Base-by-base conservation (phyloP, 2,797 vertebrate species). In the Acanthurus tractus region DNA sequence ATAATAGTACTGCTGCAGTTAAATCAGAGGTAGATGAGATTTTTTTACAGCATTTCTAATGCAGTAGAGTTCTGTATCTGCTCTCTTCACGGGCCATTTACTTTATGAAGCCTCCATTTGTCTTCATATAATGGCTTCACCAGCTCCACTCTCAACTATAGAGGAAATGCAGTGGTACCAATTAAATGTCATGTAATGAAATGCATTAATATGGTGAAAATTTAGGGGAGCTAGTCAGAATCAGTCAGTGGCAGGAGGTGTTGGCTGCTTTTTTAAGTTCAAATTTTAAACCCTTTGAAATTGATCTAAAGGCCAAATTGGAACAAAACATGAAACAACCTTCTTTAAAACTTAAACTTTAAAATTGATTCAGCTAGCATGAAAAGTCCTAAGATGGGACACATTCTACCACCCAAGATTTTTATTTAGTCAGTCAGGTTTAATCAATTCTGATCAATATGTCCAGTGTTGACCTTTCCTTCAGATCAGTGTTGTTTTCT, bases 401-500 rank as follows among this genome's bases (percentile, higher is more conserved):
- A 13, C 45, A 0, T 55, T 46, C 3, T 48, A 63, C 22, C 12
- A 57, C 61, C n/a, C 13, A 17, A 25, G 12, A 14, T 20, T 42
- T 70, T 11, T 42, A 46, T 18, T 64, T 50, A 4, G 40, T 42
- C 67, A 69, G 42, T 46, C 45, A 59, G 20, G 6, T 44, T 17
- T 8, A 10, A 65, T 71, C 13, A 40, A 1, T 36, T 70, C 9
- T 54, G 15, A 70, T 63, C 0, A 50, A 50, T 53, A 57, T 63
- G 57, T 73, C 8, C n/a, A 38, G 40, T 64, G 45, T 17, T 70
- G 2, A 56, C 53, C 22, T 63, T 2, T n/a, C 63, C 25, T 48
- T 44, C 63, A 50, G 49, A 58, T 54, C n/a, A 18, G 1, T 40
- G 62, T 64, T 73, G 56, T 83, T 65, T 83, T 73, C 68, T 79